Base-by-base conservation (phyloP, 1,140 invertebrate species). In the Belonocnema kinseyi region DNA sequence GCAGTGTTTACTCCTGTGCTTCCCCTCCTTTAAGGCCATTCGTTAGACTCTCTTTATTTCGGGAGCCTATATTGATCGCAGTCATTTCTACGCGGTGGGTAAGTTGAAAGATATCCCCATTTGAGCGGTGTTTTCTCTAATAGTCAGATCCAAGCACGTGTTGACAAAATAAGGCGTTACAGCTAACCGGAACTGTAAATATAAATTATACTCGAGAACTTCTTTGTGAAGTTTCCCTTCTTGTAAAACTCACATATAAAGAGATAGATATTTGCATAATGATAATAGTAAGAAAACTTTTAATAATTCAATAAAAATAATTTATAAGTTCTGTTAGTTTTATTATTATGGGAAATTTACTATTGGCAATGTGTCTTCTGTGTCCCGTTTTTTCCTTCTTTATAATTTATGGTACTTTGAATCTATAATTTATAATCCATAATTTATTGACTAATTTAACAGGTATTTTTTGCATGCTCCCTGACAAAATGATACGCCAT, bases 41-140 rank as follows among this genome's bases (percentile, higher is more conserved):
- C 21, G 54, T 19, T 19, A 19, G 17, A 21, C 13, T 19, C 12
- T 66, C 14, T 66, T 66, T 66, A 66, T 66, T 66, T 66, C 16
- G 4, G 61, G 33, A 66, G 33, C 6, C 61, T 33, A 66, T 66
- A 66, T 66, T 66, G 61, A 66, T 66, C 61, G 61, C 46, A 33
- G 33, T 66, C 33, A 66, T n/a, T 40, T 66, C 61, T n/a, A 40
- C 10, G 26, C 26, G 26, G 26, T 33, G 26, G 13, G 10, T 46
- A 46, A 46, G 40, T 46, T 33, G 16, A 16, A 66, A 66, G 33
- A 66, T 40, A 66, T 66, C 26, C 58, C 40, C 61, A 40, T 33
- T 40, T 16, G n/a, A 66, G 40, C 12, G 26, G 33, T 66, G 40
- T 40, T 66, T 33, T 16, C 13, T 33, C 26, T 40, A 46, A 12